Percentiles rank a stretch among this genome's conserved stretches.
These are phyloP conservation scores for Gulo gulo DNA, from an alignment of 2,113 vertebrate species.

Conservation along the genomic window DNA sequence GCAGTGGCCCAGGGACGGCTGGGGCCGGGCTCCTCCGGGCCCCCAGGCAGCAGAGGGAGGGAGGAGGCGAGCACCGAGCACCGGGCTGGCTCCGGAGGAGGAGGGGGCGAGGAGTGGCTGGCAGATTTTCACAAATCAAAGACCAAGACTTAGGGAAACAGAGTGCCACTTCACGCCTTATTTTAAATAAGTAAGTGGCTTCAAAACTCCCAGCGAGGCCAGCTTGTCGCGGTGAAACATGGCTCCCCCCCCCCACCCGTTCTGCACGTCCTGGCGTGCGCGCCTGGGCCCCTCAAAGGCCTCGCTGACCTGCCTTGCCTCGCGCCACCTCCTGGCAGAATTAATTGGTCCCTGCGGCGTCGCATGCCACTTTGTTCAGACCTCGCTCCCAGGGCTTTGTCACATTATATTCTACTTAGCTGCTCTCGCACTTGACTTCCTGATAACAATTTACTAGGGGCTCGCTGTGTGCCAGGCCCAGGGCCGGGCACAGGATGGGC, in stretches of 20 bases:
- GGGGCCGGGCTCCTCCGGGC: background rate
- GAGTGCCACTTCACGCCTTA: slow-evolving; percentile 29
- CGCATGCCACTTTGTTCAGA: background rate
- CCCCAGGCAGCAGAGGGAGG: background rate
- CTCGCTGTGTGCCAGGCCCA: background rate
- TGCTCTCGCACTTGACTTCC: background rate
- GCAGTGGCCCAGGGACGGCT: background rate
- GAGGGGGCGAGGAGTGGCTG: background rate
- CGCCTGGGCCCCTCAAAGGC: background rate
- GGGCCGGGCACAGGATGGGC: accelerated
- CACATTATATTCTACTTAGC: slow-evolving; percentile 37
- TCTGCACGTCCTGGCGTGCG: background rate
- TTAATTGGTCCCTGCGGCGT: slow-evolving; percentile 42
- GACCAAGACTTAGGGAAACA: background rate
- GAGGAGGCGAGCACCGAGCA: too few relatives aligned
- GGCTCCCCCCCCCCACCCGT: background rate
- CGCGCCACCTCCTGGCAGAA: slow-evolving; percentile 6
- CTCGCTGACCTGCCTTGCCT: background rate
- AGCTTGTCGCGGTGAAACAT: background rate
- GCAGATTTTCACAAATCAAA: slow-evolving; percentile 47
- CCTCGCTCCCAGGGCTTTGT: background rate
- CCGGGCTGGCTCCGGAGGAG: too few relatives aligned
- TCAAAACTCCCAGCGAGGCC: slow-evolving; percentile 6
- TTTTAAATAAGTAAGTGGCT: slow-evolving; percentile 67
- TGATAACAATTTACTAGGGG: background rate